Percentiles rank a stretch among this genome's conserved stretches.
Conservation (phyloP, 2,113 vertebrate species). For the Tretioscincus oriximinensis region DNA sequence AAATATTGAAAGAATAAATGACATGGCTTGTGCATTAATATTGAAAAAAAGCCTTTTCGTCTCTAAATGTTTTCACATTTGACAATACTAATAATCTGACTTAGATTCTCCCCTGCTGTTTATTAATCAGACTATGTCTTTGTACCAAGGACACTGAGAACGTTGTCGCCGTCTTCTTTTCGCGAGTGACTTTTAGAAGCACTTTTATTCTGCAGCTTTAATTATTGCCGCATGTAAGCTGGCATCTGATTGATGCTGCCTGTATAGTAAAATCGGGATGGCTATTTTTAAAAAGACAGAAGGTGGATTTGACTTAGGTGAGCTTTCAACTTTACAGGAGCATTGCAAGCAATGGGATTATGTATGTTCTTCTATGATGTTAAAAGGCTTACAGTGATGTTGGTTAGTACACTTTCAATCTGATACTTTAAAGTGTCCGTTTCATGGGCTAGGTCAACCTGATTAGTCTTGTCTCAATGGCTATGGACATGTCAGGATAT, state of each 20-base stretch:
- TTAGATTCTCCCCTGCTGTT: background rate
- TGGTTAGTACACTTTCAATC: background rate
- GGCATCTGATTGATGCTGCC: slow-evolving; percentile 5
- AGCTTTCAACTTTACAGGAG: background rate
- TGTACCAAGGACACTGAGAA: background rate
- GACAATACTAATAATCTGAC: slow-evolving; percentile 20
- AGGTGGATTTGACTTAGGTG: background rate
- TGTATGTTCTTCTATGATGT: background rate
- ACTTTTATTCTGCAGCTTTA: slow-evolving; percentile 1
- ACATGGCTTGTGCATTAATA: slow-evolving; percentile 17
- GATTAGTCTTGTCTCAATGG: background rate
- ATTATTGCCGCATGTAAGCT: slow-evolving; percentile 18
- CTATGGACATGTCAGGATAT: background rate
- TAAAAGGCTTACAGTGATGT: background rate
- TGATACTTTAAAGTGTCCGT: background rate
- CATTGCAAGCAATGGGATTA: too few species aligned
- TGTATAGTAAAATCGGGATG: background rate
- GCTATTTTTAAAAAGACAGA: background rate
- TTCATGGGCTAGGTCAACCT: background rate
- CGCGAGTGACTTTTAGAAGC: slow-evolving; percentile 17
- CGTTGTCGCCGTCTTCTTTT: background rate
- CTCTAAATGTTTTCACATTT: slow-evolving; percentile 3
- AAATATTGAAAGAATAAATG: slow-evolving; percentile 17
- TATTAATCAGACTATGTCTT: background rate
- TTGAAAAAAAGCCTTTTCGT: background rate